Evolutionary conservation across 1,140 invertebrate genomes (phyloP), one percentile per base, ranked within the genome.

Genomic region (Papilio xuthus): DNA sequence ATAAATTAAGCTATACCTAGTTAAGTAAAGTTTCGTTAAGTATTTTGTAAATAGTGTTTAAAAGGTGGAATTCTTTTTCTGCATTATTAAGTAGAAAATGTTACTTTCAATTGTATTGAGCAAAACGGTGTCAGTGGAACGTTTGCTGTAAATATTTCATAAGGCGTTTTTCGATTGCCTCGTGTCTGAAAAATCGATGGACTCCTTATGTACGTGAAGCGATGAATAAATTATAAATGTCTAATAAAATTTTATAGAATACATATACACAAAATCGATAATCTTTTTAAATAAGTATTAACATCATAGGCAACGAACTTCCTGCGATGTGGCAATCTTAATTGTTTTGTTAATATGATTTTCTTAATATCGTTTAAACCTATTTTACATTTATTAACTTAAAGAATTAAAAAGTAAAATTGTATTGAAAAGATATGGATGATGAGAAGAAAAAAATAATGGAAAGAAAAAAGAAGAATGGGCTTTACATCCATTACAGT

Each of bases 401-500:
- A 26, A 60, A 60, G 0, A 60, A 23, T 23, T 23, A 60, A 60
- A 26, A 23, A 23, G 20, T 56, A 10, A 56, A 20, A 18, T 23
- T 56, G 53, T n/a, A 71, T 20, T 80, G 28, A 73, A 79, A 37
- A 60, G 23, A 53, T 50, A 87, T 89, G 89, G 89, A 90, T 44
- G 85, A 85, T 26, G 80, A 86, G 37, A 90, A 89, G 79, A 90
- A 91, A 67, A 86, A 83, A 81, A 32, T 89, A 77, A n/a, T 79
- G 12, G 83, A 91, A 13, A 70, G 82, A 42, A 67, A 47, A 23
- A 91, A 82, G 78, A 88, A 89, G 70, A 95, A 95, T 88, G 95
- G 94, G 26, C 84, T 95, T 0, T 96, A 94, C 79, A 89, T 95
- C 9, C 95, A 96, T 84, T 94, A 94, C 81, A 95, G 92, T 79